Conservation (phyloP, 1,140 invertebrate genomes). For the Brachionus sp. region DNA sequence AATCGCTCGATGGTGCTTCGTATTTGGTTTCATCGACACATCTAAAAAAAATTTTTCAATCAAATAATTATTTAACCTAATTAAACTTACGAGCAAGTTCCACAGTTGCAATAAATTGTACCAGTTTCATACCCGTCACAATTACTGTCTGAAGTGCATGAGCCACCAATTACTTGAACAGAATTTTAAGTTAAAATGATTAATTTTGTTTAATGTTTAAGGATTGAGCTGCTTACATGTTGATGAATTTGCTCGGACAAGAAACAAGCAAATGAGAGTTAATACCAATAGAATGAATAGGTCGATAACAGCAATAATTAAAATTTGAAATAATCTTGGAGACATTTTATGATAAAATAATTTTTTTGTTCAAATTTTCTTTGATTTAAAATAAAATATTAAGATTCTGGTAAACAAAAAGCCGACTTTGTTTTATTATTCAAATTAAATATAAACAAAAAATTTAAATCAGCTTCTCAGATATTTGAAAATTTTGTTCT, state of each 20-base stretch:
- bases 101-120: not conserved
- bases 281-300: not conserved
- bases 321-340: conserved; percentile 7
- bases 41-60: not conserved
- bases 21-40: not conserved
- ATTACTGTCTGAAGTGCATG: not conserved
- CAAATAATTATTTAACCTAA: not conserved
- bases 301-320: not conserved
- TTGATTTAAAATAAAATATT: not conserved
- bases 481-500: not conserved
- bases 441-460: conserved; percentile 20
- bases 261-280: not conserved
- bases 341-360: not conserved
- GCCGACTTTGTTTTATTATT: conserved; percentile 4
- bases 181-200: not conserved
- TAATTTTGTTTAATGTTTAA: not conserved
- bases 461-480: not conserved
- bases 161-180: not conserved
- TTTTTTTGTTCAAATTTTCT: not conserved
- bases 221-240: not conserved
- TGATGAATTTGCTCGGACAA: not conserved
- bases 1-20: not conserved
- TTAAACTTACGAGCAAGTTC: not conserved
- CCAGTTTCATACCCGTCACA: conserved; percentile 8
- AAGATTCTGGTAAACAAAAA: not conserved